Conservation (phyloP, 2,888 invertebrate genomes). For the Drosophila neutralis region DNA sequence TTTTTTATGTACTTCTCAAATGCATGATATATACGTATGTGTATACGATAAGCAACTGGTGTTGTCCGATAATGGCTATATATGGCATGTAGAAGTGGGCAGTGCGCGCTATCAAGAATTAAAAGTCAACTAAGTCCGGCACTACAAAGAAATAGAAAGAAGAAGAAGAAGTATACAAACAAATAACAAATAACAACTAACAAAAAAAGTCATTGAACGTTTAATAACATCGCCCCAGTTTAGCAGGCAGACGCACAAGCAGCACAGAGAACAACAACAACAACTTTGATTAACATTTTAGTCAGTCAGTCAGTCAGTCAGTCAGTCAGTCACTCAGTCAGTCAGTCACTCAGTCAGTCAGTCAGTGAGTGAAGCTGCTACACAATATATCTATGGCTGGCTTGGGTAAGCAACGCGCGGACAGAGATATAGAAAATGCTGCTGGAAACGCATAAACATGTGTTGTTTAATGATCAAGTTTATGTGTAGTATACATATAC, state of each 20-base stretch:
- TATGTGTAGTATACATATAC: slow-evolving; percentile 4
- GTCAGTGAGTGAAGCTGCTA: slow-evolving; percentile 8
- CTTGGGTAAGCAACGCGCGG: slow-evolving; percentile 9
- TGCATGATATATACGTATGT: not conserved
- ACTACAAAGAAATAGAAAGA: slow-evolving; percentile 28
- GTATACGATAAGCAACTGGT: slow-evolving; percentile 15
- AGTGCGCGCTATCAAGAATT: slow-evolving; percentile 34
- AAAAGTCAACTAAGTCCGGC: slow-evolving; percentile 31
- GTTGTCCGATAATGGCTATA: slow-evolving; percentile 30
- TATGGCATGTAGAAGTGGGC: not conserved
- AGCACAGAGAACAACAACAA: not conserved
- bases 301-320: slow-evolving; percentile 11
- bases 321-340: slow-evolving; percentile 11
- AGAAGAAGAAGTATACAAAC: slow-evolving; percentile 16
- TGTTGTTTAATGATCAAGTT: slow-evolving; percentile 50
- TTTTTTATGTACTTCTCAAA: not conserved
- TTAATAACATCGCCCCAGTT: slow-evolving; percentile 71
- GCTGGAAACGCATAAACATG: slow-evolving; percentile 43
- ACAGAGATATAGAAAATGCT: slow-evolving; percentile 34
- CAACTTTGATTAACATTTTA: slow-evolving; percentile 57
- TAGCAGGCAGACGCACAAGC: slow-evolving; percentile 33
- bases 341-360: slow-evolving; percentile 11
- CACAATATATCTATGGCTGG: not conserved
- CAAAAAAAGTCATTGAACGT: slow-evolving; percentile 67
- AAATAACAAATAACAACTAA: slow-evolving; percentile 22